Evolutionary conservation across 2,113 vertebrate genomes (phyloP), one percentile per base, ranked within the genome.

Genomic region (Illadopsis cleaveri): DNA sequence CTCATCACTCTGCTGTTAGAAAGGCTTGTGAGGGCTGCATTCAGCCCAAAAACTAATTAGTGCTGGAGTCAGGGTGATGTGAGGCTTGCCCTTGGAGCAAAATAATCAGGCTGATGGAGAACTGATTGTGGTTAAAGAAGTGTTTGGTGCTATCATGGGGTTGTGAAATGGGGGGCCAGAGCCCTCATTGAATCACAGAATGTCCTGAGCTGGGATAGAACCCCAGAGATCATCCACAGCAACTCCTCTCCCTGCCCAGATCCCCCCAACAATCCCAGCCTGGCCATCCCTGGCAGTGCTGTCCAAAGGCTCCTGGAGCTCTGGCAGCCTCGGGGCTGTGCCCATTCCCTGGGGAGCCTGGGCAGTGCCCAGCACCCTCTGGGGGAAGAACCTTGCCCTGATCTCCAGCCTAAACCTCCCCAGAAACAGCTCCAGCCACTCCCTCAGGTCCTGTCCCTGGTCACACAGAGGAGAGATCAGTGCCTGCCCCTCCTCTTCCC

Each of bases 381-480:
- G 61, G 25, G 37, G 61, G 7, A 37, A 86, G 37, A 27, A 8
- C 31, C 61, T 76, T 50, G 0, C 27, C 44, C 71, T 58, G 0
- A 7, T 0, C 0, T 4, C 35, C 61, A 50, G 0, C 61, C 61
- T 31, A 0, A 57, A 1, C 3, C 35, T 2, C 1, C 1, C 42
- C 21, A 1, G 10, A 0, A 7, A 1, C 44, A 50, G 21, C 51
- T 50, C 44, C 71, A 76, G 61, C 31, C 0, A 0, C 4, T 42
- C 71, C 16, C 71, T 77, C 57, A 8, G 37, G 17, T 2, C 2
- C 44, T 58, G 71, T 38, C 40, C 8, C 38, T 15, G 37, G 6
- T 58, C 61, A 22, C 37, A 50, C 25, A 16, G 31, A 58, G 35
- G 6, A n/a, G 35, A 42, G 25, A 37, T 50, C 61, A 37, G 25